Percentiles rank a stretch among this genome's conserved stretches.
Evolutionary conservation across 2,113 vertebrate species (phyloP).

Genomic region (Vulpes ferrilata): DNA sequence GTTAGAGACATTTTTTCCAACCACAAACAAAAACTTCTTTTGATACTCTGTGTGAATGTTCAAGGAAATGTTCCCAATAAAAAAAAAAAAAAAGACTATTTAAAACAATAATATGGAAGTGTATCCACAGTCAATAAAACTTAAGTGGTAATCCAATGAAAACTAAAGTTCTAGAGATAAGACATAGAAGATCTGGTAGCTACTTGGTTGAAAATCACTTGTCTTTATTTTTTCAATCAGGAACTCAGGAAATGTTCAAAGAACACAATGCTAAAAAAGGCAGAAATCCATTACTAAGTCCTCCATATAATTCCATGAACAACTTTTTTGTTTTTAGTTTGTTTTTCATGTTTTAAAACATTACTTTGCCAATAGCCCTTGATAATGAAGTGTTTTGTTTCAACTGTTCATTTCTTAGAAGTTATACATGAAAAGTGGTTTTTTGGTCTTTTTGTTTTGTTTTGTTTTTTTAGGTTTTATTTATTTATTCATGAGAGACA

Average conservation of each 20-base stretch:
- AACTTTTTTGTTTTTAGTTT: background rate
- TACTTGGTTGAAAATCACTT: background rate
- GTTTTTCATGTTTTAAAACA: conserved; percentile 18
- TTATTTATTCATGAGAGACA: too few species aligned
- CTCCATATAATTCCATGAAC: background rate
- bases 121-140: conserved; percentile 60
- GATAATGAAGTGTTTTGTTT: background rate
- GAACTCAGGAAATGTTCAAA: background rate
- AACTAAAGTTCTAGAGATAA: background rate
- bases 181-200: background rate
- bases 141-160: background rate
- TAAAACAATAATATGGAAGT: conserved; percentile 71
- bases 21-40: conserved; percentile 81
- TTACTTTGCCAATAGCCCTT: background rate
- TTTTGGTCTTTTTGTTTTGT: background rate
- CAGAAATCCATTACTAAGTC: background rate
- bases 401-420: background rate
- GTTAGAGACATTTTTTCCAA: conserved; percentile 78
- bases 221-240: background rate
- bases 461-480: too few species aligned
- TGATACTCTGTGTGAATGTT: conserved; percentile 75
- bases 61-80: conserved; percentile 78
- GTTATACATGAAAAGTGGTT: background rate
- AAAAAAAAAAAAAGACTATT: conserved; percentile 50
- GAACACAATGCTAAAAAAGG: background rate